phyloP scores from a whole-genome alignment of 2,888 invertebrate genomes.

The Escarpia spicata region DNA sequence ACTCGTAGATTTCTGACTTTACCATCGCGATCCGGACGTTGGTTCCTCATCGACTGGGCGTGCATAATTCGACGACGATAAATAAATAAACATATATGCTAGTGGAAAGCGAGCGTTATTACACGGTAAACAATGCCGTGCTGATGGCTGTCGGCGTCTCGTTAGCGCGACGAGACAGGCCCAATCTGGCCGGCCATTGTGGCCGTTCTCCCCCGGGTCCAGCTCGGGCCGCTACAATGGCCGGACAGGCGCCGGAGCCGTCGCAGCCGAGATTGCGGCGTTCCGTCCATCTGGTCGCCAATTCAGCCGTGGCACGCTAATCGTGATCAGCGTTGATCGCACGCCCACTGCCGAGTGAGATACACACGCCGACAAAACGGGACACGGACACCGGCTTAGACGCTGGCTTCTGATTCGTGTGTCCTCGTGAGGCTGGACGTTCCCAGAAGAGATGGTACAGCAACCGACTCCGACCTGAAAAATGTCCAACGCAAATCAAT shows the following conservation, averaged over 20 bases:
- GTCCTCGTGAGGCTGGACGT: background rate
- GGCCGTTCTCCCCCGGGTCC: background rate
- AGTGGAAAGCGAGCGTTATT: conserved; percentile 1
- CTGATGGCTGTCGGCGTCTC: background rate
- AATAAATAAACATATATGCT: conserved; percentile 13
- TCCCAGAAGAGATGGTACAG: background rate
- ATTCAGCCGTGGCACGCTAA: conserved; percentile 14
- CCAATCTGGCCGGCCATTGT: conserved; percentile 10
- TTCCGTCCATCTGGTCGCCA: conserved; percentile 16
- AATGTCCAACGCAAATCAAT: background rate
- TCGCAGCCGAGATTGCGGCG: background rate
- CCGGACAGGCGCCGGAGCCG: background rate
- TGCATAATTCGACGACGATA: background rate
- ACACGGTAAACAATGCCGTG: background rate
- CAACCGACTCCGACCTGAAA: background rate
- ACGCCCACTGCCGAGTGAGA: background rate
- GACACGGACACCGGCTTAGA: background rate
- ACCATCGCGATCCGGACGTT: background rate
- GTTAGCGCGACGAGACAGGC: background rate
- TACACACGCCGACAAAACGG: background rate
- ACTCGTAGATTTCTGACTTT: background rate
- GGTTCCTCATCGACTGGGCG: background rate
- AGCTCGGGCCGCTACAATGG: background rate
- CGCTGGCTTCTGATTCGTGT: background rate
- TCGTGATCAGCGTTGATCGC: background rate